Evolutionary conservation across 2,888 invertebrate species (phyloP), one percentile per base, ranked within the genome.

Genomic region (Caenorhabditis afra): DNA sequence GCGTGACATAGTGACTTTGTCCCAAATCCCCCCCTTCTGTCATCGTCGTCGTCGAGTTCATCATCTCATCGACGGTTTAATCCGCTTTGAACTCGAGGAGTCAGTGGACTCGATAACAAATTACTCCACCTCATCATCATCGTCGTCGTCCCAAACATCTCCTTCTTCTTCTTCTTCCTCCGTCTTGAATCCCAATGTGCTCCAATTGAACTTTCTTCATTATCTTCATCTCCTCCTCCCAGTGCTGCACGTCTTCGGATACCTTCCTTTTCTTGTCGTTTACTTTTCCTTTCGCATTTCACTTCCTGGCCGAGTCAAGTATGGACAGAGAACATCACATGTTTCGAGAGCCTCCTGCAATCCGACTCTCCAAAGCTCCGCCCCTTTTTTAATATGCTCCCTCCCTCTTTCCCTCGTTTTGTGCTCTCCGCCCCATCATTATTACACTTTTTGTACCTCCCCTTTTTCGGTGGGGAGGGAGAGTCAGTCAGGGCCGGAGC

Each of bases 371-470:
- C 39, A 39, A 57, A 12, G 57, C 57, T 14, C 39, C 57, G 57
- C 57, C 57, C 57, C 55, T 39, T 55, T 55, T 53, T 18, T 22
- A 11, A 29, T 53, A 29, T 35, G 53, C 52, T 29, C 23, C 52
- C 55, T 16, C 55, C 55, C 7, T 29, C 29, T n/a, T n/a, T 29
- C 37, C 18, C 29, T 16, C 11, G 12, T 55, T n/a, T n/a, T n/a
- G 55, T 37, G 14, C 55, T 18, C 39, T 16, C 57, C 39, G 37
- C 35, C 41, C 22, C 41, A 57, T 57, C 22, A 41, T 57, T 57
- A 57, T 57, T 57, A 57, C 39, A 57, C 57, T 57, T 57, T 57
- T 57, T 55, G 55, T 57, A 57, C 57, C 37, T 47, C n/a, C 47
- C 47, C 8, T 16, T 47, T 47, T 47, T 47, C 18, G 16, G 16